Evolutionary conservation across 2,888 invertebrate species (phyloP).

Genomic region (Miltochrista miniata): DNA sequence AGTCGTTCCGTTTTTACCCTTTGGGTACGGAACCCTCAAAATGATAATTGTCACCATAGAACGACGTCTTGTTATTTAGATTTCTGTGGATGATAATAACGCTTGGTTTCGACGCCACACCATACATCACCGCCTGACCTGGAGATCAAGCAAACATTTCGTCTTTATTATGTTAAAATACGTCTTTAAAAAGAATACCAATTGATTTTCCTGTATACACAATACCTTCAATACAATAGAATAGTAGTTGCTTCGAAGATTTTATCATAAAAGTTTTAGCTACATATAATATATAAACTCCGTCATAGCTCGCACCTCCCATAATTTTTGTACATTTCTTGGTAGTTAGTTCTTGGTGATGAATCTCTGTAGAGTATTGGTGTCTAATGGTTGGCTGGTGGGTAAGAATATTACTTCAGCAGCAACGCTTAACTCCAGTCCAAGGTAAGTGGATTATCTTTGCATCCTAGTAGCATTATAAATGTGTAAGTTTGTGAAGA

Average conservation of each 20-base stretch:
- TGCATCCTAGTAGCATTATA: no score
- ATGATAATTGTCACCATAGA: conserved; percentile 82
- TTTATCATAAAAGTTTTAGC: conserved; percentile 18
- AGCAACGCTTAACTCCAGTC: conserved; percentile 3
- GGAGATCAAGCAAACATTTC: neutral
- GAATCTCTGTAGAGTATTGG: conserved; percentile 20
- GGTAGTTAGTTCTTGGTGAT: conserved; percentile 8
- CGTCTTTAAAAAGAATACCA: conserved; percentile 30
- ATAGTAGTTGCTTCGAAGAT: conserved; percentile 6
- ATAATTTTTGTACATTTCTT: neutral
- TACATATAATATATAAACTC: neutral
- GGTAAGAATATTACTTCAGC: neutral
- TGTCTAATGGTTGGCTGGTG: neutral
- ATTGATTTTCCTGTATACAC: neutral
- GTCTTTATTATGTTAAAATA: conserved; percentile 26
- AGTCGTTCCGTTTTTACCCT: no score
- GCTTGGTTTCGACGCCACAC: no score
- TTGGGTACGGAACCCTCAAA: no score
- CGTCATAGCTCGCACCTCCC: neutral
- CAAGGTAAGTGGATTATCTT: conserved; percentile 14
- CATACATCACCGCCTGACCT: neutral
- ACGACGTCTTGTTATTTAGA: conserved; percentile 88
- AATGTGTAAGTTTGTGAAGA: no score
- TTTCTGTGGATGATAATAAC: conserved; percentile 36
- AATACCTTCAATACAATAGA: conserved; percentile 1